Evolutionary conservation across 1,140 invertebrate genomes (phyloP).

Genomic region (Neuroterus valhalla): DNA sequence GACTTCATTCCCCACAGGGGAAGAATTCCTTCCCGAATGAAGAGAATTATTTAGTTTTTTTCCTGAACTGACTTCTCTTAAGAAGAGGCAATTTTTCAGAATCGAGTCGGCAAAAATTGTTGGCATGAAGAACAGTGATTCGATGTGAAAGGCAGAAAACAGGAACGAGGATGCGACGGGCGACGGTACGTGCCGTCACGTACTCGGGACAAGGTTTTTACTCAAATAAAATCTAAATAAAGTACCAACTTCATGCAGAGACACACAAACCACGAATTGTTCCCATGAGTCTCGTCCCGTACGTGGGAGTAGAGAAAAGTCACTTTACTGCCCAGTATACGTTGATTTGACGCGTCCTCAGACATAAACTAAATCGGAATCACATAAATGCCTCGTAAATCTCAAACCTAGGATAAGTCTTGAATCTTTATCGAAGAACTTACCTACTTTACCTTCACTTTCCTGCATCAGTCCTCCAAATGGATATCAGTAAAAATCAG

Average conservation of each 20-base stretch:
- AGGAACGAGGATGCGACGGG: conserved; percentile 42
- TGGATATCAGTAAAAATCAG: no score
- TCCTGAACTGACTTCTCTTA: neutral
- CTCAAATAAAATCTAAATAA: conserved; percentile 68
- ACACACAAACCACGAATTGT: neutral
- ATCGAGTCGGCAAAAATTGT: neutral
- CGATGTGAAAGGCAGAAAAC: conserved; percentile 35
- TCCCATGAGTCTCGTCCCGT: no score
- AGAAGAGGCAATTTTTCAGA: conserved; percentile 18
- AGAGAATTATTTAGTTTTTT: neutral
- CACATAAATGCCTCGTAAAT: no score
- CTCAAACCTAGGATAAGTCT: no score
- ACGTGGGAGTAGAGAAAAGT: neutral
- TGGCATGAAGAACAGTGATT: conserved; percentile 1
- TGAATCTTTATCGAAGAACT: no score
- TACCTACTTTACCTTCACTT: no score
- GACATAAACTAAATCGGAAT: neutral
- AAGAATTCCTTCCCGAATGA: neutral
- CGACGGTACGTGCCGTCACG: conserved; percentile 64
- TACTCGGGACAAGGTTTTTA: conserved; percentile 60
- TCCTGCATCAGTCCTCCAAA: no score
- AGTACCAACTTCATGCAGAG: conserved; percentile 40
- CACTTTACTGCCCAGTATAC: conserved; percentile 32
- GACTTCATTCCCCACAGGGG: no score
- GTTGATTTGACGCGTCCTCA: neutral